Percentiles rank a stretch among this genome's conserved stretches.
Evolutionary conservation across 2,888 invertebrate species (phyloP).

Genomic region (Hemicrepidius hirtus): DNA sequence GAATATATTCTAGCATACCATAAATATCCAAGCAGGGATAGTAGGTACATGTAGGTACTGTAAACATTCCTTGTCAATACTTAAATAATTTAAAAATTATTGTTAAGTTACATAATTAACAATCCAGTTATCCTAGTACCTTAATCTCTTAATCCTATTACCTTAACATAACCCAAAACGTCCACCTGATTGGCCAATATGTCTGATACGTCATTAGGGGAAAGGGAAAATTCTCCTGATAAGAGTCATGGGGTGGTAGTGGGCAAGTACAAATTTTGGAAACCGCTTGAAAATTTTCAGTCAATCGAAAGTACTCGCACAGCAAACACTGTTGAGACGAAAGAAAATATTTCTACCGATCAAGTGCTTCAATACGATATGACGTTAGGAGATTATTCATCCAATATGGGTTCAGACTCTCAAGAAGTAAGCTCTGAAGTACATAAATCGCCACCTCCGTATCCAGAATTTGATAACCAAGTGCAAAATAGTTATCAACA

Average conservation of each 20-base stretch:
- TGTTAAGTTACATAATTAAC: neutral
- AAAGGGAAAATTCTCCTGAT: constrained; percentile 44
- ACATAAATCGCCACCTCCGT: constrained; percentile 55
- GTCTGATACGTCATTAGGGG: constrained; percentile 23
- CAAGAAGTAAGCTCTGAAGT: constrained; percentile 45
- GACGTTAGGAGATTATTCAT: constrained; percentile 45
- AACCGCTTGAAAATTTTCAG: constrained; percentile 51
- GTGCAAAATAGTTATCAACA: constrained; percentile 68
- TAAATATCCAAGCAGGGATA: too few species aligned
- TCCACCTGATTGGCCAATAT: neutral
- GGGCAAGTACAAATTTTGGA: constrained; percentile 55
- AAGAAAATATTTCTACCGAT: constrained; percentile 31
- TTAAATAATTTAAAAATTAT: too few species aligned
- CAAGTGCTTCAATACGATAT: constrained; percentile 46
- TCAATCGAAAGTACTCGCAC: constrained; percentile 46
- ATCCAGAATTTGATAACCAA: constrained; percentile 48
- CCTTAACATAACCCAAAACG: neutral
- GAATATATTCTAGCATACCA: too few species aligned
- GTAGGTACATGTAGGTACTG: too few species aligned
- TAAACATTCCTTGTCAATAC: too few species aligned
- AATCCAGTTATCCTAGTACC: too few species aligned
- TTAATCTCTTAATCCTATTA: neutral
- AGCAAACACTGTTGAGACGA: neutral
- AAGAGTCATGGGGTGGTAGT: constrained; percentile 20
- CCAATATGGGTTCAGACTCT: constrained; percentile 33